Evolutionary conservation across 2,888 invertebrate species (phyloP), one percentile per base, ranked within the genome.

Genomic region (Tenthredo mesomela): DNA sequence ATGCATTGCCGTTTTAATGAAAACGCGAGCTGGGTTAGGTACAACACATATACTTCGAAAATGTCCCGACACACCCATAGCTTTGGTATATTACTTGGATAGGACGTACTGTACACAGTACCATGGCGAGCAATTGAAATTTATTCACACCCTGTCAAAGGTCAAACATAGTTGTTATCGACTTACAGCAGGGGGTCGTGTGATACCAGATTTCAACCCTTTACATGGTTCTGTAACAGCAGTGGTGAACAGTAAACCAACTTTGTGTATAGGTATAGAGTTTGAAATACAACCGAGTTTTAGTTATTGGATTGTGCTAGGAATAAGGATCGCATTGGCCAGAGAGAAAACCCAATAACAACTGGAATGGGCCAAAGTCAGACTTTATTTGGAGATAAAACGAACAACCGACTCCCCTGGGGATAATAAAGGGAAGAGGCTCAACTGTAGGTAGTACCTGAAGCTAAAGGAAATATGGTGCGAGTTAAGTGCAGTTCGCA

Each of bases 131-230:
- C 50, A 50, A 77, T 77, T 33, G 75, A 50, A 77, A 77, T 77
- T 77, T 77, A 77, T 77, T 77, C 75, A 77, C 75, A n/a, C 50
- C 75, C 75, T 77, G 50, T 77, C 75, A 77, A 33, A 77, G 75
- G 75, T 77, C 75, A 18, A 77, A 50, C 50, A 77, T 77, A 77
- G 75, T 77, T 77, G 29, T 50, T 77, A 77, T 50, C 75, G 75
- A 50, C 47, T 33, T 33, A 21, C 6, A 9, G 12, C 3, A 7
- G 43, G 71, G 71, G 71, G 43, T 40, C 10, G 4, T 40, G 67
- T 10, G 47, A 29, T 10, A n/a, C 18, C 54, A 50, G 47, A 77
- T 77, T 77, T 77, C n/a, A 54, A 77, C 50, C 77, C 77, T 15
- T 2, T 75, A 47, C 47, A 15, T 6, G 47, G 1, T 58, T n/a